Conservation (phyloP, 2,797 vertebrate genomes). For the Platalea minor region DNA sequence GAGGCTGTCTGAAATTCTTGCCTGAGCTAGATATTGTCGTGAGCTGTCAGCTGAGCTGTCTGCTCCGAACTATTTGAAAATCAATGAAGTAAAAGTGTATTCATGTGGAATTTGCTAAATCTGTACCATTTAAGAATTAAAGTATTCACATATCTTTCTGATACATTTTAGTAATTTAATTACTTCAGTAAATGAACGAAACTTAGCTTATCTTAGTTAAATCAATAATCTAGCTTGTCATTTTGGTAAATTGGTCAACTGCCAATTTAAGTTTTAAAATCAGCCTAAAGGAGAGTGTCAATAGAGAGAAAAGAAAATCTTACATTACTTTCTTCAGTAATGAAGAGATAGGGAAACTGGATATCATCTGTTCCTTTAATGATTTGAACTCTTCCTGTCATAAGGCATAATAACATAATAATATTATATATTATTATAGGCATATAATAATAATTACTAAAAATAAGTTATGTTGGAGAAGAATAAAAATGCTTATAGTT, state of each 20-base stretch:
- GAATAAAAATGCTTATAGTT: background rate
- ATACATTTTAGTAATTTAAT: background rate
- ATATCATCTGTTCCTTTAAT: background rate
- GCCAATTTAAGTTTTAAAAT: background rate
- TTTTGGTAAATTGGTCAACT: background rate
- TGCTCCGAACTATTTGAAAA: background rate
- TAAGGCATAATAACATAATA: background rate
- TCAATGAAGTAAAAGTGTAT: background rate
- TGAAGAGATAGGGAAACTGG: background rate
- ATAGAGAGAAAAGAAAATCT: background rate
- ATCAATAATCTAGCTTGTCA: background rate
- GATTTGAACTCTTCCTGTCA: background rate
- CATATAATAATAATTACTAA: background rate
- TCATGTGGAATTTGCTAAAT: background rate
- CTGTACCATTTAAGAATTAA: accelerated
- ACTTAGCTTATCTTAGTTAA: background rate
- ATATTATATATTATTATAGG: background rate
- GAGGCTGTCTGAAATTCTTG: background rate
- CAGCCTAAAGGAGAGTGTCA: background rate
- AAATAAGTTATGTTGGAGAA: background rate
- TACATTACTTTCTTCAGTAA: background rate
- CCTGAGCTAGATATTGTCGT: background rate
- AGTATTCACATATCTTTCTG: background rate
- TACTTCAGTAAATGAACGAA: background rate
- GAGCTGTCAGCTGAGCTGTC: background rate